Evolutionary conservation across 1,140 invertebrate species (phyloP), one percentile per base, ranked within the genome.

Genomic region (Cydia pomonella): DNA sequence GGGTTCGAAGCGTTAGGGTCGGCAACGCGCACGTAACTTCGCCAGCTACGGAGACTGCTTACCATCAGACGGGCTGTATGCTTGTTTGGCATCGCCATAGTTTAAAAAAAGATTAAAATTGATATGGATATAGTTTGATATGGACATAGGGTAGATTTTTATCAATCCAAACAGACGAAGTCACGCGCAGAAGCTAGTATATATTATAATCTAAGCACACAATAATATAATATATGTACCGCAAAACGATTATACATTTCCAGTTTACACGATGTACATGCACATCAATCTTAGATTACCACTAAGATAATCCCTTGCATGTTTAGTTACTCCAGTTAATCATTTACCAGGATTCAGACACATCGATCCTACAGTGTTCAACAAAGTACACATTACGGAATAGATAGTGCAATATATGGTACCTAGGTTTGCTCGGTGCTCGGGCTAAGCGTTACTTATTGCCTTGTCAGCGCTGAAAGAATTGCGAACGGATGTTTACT

Each of bases 381-480:
- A 63, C 21, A 29, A 29, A 5, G 21, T 27, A 13, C 62, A 13
- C 21, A 25, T 23, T 21, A 59, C 53, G 63, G 63, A 66, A 27
- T 41, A 69, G 29, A 69, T 69, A 38, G 64, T 69, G 18, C 29
- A 69, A 69, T 69, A 69, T 69, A 69, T 29, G 63, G 64, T 69
- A 18, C 29, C 63, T 69, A 69, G 64, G 64, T 69, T 69, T 41
- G 38, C 66, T 73, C 44, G 63, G 73, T 23, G 27, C 62, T 53
- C 75, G 75, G 63, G 79, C 81, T 80, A 83, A 85, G 82, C 82
- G 79, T 83, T 83, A 85, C 80, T 82, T 85, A 85, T 85, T 77
- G 80, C 80, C 75, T 66, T 75, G 80, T 81, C 77, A 74, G 75
- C 76, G 75, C 72, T 80, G 78, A 83, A 85, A 80, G 78, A 80